Evolutionary conservation across 2,888 invertebrate genomes (phyloP).

Genomic region (Galerucella pusilla): DNA sequence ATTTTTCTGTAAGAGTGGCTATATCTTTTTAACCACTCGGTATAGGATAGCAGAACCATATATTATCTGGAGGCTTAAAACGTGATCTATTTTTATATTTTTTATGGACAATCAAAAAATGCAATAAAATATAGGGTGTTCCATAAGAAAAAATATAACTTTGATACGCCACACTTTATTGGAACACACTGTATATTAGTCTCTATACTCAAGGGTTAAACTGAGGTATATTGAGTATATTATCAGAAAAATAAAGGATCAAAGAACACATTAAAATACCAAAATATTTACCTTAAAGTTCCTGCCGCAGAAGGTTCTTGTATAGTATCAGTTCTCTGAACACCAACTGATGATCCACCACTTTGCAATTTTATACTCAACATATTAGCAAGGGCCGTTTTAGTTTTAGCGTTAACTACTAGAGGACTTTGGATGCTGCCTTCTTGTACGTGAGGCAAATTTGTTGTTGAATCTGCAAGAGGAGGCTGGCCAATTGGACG

Average conservation of each 20-base stretch:
- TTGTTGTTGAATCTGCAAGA: slow-evolving; percentile 53
- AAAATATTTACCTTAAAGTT: slow-evolving; percentile 66
- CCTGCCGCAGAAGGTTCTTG: slow-evolving; percentile 73
- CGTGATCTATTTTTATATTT: too few species aligned
- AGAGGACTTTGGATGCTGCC: slow-evolving; percentile 40
- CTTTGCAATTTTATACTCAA: slow-evolving; percentile 82
- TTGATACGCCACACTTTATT: too few species aligned
- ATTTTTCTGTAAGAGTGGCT: too few species aligned
- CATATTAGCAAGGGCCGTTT: slow-evolving; percentile 96
- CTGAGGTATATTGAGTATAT: too few species aligned
- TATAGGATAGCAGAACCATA: too few species aligned
- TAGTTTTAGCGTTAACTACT: slow-evolving; percentile 86
- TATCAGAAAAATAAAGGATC: neutral
- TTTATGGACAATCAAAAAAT: too few species aligned
- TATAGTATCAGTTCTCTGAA: slow-evolving; percentile 62
- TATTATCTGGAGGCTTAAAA: too few species aligned
- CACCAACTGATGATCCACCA: slow-evolving; percentile 67
- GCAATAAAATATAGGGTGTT: too few species aligned
- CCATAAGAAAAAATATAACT: too few species aligned
- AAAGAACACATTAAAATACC: neutral
- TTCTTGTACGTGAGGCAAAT: slow-evolving; percentile 45
- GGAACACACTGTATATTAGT: too few species aligned
- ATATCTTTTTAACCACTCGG: too few species aligned
- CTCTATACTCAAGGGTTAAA: too few species aligned
- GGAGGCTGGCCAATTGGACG: slow-evolving; percentile 49